A percentile compares a stretch with the other conserved stretches of the same genome.
Conservation (phyloP, 2,888 invertebrate species). For the Drosophila eohydei region DNA sequence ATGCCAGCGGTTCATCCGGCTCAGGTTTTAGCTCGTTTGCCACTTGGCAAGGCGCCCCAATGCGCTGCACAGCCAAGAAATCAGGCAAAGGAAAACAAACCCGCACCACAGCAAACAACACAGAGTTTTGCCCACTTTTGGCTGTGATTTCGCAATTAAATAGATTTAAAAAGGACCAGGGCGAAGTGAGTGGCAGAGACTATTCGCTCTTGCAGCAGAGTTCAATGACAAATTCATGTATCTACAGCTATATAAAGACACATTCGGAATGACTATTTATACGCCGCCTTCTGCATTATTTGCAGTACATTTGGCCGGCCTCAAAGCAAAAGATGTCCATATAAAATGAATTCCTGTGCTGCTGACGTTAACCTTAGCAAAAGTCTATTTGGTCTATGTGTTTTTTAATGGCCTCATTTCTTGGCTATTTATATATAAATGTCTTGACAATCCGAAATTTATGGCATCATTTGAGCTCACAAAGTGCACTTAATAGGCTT, state of each 20-base stretch:
- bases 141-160: slow-evolving; percentile 80
- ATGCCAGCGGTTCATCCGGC: slow-evolving; percentile 65
- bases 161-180: slow-evolving; percentile 54
- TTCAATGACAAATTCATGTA: slow-evolving; percentile 74
- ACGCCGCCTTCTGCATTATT: slow-evolving; percentile 57
- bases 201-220: slow-evolving; percentile 36
- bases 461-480: slow-evolving; percentile 10
- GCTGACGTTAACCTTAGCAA: slow-evolving; percentile 6
- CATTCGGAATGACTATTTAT: slow-evolving; percentile 49
- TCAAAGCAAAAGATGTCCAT: slow-evolving; percentile 1
- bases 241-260: slow-evolving; percentile 40
- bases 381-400: slow-evolving; percentile 3
- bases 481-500: slow-evolving; percentile 19
- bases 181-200: slow-evolving; percentile 1
- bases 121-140: slow-evolving; percentile 61
- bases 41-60: slow-evolving; percentile 58
- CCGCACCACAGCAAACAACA: slow-evolving; percentile 34
- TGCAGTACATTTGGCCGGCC: slow-evolving; percentile 68
- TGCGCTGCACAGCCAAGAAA: slow-evolving; percentile 60
- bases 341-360: slow-evolving; percentile 1
- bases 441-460: slow-evolving; percentile 13
- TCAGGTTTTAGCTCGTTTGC: slow-evolving; percentile 65
- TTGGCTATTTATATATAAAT: not conserved
- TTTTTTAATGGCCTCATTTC: slow-evolving; percentile 11
- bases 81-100: slow-evolving; percentile 66